Base-by-base conservation (phyloP, 2,113 vertebrate genomes). In the Elephas maximus region DNA sequence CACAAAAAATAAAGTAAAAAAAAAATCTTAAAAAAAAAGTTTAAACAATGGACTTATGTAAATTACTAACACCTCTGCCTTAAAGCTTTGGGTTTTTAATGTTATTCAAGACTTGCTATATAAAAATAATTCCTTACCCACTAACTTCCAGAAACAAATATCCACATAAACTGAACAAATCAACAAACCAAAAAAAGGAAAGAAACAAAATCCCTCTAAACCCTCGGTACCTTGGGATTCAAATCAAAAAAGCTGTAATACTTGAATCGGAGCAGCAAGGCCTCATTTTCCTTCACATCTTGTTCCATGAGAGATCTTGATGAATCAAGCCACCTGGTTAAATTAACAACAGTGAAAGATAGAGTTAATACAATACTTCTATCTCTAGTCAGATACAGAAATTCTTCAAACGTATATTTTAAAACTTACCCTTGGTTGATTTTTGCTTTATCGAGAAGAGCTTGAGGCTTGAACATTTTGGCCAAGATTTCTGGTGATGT, bases 181-280 rank as follows among this genome's bases (percentile, higher is more conserved):
- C 15, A 2, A 71, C 28, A 53, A 33, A 77, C 1, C 8, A 17
- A 45, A 69, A 69, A 63, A 82, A 33, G 57, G n/a, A 53, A 41
- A 51, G 6, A 17, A 77, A 62, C 62, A 51, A 84, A 15, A 87
- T 14, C 82, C 95, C 92, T 95, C 88, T 88, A 95, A 92, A 9
- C 92, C 93, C 87, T 98, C 7, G 33, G 74, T 99, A 99, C 99
- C 99, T 99, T 99, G 88, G 99, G 99, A 98, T 99, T 99, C 98
- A 99, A 99, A 99, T 99, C 99, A 98, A 99, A 99, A 99, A 99
- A 99, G 98, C 99, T 99, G 99, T 99, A 99, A 97, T 99, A 99
- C 98, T 99, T 99, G 98, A 99, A 99, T 97, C 99, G 99, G 96
- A 99, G 99, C 84, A 99, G 98, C 96, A 99, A 99, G 93, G 99